Conservation (phyloP, 1,140 invertebrate genomes). For the Lepidostoma basale region DNA sequence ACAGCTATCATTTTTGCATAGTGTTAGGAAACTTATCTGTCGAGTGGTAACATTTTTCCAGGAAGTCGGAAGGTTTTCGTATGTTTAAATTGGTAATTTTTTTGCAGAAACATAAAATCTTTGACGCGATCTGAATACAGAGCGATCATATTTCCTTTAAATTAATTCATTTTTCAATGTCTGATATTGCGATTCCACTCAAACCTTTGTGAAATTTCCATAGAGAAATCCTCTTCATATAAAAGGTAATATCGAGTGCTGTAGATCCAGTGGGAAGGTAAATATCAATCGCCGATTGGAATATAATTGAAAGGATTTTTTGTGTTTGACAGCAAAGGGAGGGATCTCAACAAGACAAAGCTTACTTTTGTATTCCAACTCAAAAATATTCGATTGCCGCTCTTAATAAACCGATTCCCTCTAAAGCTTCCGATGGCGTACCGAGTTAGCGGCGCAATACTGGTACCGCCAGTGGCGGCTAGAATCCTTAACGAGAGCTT, state of each 20-base stretch:
- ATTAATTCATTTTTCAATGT: conserved; percentile 30
- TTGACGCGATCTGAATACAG: conserved; percentile 32
- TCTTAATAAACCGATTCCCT: too few relatives aligned
- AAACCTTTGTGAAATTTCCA: not conserved
- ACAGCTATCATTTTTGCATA: too few relatives aligned
- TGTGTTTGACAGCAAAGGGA: conserved; percentile 5
- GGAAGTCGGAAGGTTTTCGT: too few relatives aligned
- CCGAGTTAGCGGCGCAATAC: too few relatives aligned
- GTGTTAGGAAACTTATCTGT: too few relatives aligned
- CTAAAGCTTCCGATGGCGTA: too few relatives aligned
- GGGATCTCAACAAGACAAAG: not conserved
- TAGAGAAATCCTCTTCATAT: not conserved
- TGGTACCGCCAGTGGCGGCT: too few relatives aligned
- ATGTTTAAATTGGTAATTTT: too few relatives aligned
- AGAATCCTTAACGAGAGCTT: too few relatives aligned
- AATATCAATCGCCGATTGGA: conserved; percentile 13
- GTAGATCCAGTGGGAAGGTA: not conserved
- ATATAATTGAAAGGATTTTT: conserved; percentile 14
- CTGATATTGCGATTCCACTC: conserved; percentile 26
- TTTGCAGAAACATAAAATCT: not conserved
- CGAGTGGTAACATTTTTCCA: too few relatives aligned
- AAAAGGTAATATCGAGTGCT: not conserved
- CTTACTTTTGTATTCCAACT: too few relatives aligned
- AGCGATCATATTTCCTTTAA: conserved; percentile 9
- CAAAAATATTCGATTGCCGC: too few relatives aligned